Base-by-base conservation (phyloP, 1,140 invertebrate species). In the Ridgeia piscesae region DNA sequence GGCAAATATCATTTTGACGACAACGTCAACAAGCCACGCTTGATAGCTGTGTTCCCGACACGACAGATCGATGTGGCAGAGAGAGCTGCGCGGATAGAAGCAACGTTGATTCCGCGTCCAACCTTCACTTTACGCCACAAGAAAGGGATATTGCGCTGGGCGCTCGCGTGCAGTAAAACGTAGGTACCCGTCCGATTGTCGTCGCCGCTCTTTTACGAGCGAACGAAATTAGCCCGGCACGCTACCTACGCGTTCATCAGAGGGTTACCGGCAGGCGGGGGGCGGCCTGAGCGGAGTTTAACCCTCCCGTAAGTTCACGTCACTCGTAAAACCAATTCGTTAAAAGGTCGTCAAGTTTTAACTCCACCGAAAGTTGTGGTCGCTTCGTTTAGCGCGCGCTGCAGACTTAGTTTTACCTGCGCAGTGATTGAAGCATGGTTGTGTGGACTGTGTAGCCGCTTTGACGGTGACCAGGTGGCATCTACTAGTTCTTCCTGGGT, bases 261-360 rank as follows among this genome's bases (percentile, higher is more conserved):
- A 31, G 17, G 58, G 17, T 77, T 31, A 4, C 58, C 27, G 58
- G 8, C 58, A 77, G 58, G 58, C 27, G 58, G 58, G 48, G 58
- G 58, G 58, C 58, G 58, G 14, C 14, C 17, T 77, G 58, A 77
- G 58, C 58, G 27, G 14, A 31, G 58, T 77, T 77, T 77, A 77
- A 77, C 58, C 58, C 58, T 77, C 58, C 58, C 58, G 58, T 77
- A 17, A 77, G 58, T 77, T 77, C 58, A 77, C 58, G 58, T 31
- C 58, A 77, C 14, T 77, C 58, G 58, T 77, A 77, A 77, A 77
- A 77, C 58, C 8, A 77, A 77, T 77, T 77, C 58, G 58, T 77
- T 77, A 77, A 77, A 77, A 77, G 58, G 58, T 77, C 58, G 58
- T 77, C 58, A 77, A 77, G 58, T 77, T 77, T 77, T 77, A 77